A percentile compares a stretch with the other conserved stretches of the same genome.
phyloP scores from a whole-genome alignment of 1,140 invertebrate species.

The Steinernema feltiae region DNA sequence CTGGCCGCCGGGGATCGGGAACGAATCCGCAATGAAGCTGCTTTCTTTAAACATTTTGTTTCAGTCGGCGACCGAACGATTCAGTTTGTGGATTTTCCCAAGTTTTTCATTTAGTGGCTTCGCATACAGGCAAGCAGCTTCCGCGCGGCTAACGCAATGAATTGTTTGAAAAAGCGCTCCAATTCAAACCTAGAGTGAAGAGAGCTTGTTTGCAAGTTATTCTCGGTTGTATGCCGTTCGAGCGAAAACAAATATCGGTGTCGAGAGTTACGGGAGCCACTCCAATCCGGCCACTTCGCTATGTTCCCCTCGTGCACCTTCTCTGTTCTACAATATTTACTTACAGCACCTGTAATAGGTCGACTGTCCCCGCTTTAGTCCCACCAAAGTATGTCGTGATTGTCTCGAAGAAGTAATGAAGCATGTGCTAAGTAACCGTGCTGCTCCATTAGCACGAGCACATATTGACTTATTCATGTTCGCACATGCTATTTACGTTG shows the following conservation, averaged over 20 bases:
- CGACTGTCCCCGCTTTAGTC: background rate
- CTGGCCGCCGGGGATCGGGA: background rate
- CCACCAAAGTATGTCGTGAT: too few relatives aligned
- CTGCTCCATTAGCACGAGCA: background rate
- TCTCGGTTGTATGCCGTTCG: background rate
- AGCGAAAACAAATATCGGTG: constrained; percentile 7
- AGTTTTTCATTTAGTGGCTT: too few relatives aligned
- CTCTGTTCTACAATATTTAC: constrained; percentile 9
- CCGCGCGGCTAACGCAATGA: background rate
- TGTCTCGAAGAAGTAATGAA: too few relatives aligned
- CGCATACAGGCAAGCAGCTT: too few relatives aligned
- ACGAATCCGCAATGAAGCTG: background rate
- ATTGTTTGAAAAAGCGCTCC: background rate
- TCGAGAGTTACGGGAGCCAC: background rate
- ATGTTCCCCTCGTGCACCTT: background rate
- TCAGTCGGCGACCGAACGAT: background rate
- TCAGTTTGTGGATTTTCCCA: background rate
- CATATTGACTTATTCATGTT: constrained; percentile 9
- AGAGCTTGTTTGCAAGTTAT: constrained; percentile 7
- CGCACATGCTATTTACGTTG: constrained; percentile 13
- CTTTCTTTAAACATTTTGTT: background rate
- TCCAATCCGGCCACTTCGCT: background rate
- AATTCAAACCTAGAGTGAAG: background rate
- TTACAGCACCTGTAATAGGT: background rate
- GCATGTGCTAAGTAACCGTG: too few relatives aligned